These are phyloP conservation scores for Gisinianus flammeolus DNA, from an alignment of 2,888 invertebrate species.

Conservation along the genomic window DNA sequence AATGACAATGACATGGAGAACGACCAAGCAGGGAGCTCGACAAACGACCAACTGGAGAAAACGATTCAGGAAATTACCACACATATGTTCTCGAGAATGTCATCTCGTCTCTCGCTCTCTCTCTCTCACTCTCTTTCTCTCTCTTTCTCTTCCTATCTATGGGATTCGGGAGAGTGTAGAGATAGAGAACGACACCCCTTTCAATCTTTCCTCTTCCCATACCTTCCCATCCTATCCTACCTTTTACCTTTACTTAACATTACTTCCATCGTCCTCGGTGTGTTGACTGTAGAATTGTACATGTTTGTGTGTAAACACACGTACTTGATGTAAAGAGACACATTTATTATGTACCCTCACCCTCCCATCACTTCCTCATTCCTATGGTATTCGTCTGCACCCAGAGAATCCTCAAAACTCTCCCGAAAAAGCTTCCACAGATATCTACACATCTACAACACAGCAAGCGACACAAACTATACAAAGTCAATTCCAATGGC, in stretches of 20 bases:
- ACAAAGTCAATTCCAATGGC: neutral
- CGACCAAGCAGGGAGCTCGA: conserved; percentile 43
- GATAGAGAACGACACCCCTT: conserved; percentile 23
- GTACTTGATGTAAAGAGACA: conserved; percentile 12
- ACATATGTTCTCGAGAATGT: conserved; percentile 29
- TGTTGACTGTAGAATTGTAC: neutral
- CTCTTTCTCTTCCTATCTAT: neutral
- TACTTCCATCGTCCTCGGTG: neutral
- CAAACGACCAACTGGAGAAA: conserved; percentile 52
- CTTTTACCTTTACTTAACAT: neutral
- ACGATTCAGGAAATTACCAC: conserved; percentile 55
- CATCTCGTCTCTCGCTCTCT: neutral
- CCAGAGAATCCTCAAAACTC: neutral
- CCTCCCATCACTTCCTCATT: neutral
- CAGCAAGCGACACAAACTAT: neutral
- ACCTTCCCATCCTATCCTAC: neutral
- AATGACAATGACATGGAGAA: conserved; percentile 9
- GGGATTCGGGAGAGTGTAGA: neutral
- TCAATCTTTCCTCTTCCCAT: conserved; percentile 23
- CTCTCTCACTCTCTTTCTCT: neutral
- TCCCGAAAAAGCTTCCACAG: neutral
- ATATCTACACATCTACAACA: neutral
- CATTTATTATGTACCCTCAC: conserved; percentile 34
- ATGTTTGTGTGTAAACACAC: neutral
- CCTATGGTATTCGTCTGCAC: neutral